Conservation (phyloP, 2,797 vertebrate species). For the Trachurus trachurus region DNA sequence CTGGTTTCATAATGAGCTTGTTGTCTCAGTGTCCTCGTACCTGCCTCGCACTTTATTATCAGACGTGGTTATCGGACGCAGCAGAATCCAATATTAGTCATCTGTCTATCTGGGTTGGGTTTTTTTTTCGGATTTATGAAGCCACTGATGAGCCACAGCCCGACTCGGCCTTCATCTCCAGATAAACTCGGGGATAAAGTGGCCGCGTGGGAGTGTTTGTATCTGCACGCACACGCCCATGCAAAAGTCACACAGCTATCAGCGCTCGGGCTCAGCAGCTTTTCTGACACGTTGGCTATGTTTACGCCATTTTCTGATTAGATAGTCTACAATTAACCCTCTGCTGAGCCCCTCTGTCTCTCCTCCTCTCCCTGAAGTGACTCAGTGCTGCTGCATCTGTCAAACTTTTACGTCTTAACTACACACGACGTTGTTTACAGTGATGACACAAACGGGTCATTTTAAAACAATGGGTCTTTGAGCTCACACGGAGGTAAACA, state of each 20-base stretch:
- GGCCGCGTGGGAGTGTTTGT: constrained; percentile 47
- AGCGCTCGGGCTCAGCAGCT: constrained; percentile 11
- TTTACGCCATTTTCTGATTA: constrained; percentile 57
- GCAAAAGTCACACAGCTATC: constrained; percentile 53
- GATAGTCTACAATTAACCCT: constrained; percentile 34
- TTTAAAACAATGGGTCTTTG: not conserved
- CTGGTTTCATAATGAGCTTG: constrained; percentile 61
- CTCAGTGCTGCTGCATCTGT: constrained; percentile 1
- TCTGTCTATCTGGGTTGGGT: constrained; percentile 24
- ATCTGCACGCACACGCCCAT: constrained; percentile 18
- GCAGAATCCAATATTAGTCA: constrained; percentile 48
- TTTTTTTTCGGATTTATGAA: constrained; percentile 7
- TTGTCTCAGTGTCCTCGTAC: constrained; percentile 36
- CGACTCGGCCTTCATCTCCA: constrained; percentile 36
- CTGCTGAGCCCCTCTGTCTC: not conserved
- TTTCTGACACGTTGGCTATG: constrained; percentile 6
- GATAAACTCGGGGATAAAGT: constrained; percentile 50
- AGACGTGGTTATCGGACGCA: constrained; percentile 7
- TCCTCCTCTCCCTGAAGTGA: not conserved
- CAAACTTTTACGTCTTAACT: constrained; percentile 23
- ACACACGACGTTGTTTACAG: not conserved
- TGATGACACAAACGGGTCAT: not conserved
- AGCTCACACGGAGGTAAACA: not conserved
- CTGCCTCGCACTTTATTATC: constrained; percentile 37
- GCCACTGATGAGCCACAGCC: constrained; percentile 47